Evolutionary conservation across 2,113 vertebrate genomes (phyloP).

Genomic region (Chrysochloris asiatica): DNA sequence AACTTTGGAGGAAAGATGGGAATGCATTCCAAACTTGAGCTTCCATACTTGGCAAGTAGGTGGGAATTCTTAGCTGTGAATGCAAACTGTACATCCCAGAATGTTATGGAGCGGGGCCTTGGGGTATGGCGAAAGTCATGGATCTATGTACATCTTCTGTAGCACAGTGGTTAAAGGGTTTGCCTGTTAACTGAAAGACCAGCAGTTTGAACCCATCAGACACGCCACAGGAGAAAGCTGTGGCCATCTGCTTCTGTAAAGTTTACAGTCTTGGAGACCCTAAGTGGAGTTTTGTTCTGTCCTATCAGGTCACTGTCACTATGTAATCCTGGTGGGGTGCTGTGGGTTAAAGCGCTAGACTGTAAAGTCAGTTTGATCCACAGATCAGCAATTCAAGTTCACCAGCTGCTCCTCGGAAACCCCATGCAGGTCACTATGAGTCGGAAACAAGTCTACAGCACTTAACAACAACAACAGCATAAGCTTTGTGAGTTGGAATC

Average conservation of each 20-base stretch:
- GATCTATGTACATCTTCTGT: neutral
- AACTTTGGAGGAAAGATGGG: neutral
- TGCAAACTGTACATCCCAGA: neutral
- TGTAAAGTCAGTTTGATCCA: too few relatives aligned
- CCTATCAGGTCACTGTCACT: neutral
- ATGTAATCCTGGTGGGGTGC: too few relatives aligned
- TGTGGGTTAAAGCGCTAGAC: too few relatives aligned
- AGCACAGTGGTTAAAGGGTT: neutral
- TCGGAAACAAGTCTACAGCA: too few relatives aligned
- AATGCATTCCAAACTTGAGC: neutral
- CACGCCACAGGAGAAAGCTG: neutral
- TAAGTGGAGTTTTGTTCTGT: neutral
- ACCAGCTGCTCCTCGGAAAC: too few relatives aligned
- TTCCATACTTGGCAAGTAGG: too few relatives aligned
- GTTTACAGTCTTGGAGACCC: neutral
- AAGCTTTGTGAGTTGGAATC: too few relatives aligned
- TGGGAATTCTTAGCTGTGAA: neutral
- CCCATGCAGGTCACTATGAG: too few relatives aligned
- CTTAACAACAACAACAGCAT: too few relatives aligned
- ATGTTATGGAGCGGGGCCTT: neutral
- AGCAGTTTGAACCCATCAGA: neutral
- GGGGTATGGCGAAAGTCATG: accelerated
- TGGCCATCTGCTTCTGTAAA: neutral
- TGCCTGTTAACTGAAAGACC: neutral
- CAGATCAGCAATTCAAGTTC: too few relatives aligned